Evolutionary conservation across 2,113 vertebrate genomes (phyloP).

Genomic region (Tachysurus fulvidraco): DNA sequence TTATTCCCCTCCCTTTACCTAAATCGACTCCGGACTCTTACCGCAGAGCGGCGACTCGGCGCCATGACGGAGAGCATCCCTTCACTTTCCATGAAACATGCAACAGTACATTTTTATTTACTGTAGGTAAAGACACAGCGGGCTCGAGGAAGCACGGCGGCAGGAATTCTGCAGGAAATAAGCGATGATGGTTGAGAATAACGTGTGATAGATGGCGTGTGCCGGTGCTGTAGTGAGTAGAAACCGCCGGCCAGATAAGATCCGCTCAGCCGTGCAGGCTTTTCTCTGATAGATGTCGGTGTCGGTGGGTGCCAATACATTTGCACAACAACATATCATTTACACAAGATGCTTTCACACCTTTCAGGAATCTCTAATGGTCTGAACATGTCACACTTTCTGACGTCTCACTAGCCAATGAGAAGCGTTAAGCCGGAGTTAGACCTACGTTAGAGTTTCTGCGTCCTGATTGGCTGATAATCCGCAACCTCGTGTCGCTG

Average conservation of each 20-base stretch:
- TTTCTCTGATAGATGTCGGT: neutral
- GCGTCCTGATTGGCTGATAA: neutral
- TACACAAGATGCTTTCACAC: neutral
- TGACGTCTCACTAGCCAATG: neutral
- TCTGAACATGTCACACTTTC: neutral
- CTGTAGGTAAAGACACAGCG: constrained; percentile 53
- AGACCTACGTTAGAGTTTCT: neutral
- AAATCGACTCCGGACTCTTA: constrained; percentile 57
- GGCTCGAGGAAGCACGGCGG: constrained; percentile 34
- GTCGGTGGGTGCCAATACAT: neutral
- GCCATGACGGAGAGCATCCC: constrained; percentile 24
- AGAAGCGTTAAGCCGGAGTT: too few relatives aligned
- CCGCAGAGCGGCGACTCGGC: constrained; percentile 30
- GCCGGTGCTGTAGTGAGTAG: neutral
- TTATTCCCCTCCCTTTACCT: constrained; percentile 31
- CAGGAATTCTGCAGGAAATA: constrained; percentile 49
- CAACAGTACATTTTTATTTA: constrained; percentile 61
- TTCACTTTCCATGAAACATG: constrained; percentile 48
- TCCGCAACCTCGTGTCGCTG: neutral
- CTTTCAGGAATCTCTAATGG: neutral
- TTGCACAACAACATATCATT: neutral
- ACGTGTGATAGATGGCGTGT: neutral
- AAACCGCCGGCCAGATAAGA: neutral
- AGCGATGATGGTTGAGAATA: constrained; percentile 42
- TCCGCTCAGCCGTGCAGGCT: neutral